These are phyloP conservation scores for Pseudomyrmex dendroicus DNA, from an alignment of 1,140 invertebrate genomes.

Conservation along the genomic window DNA sequence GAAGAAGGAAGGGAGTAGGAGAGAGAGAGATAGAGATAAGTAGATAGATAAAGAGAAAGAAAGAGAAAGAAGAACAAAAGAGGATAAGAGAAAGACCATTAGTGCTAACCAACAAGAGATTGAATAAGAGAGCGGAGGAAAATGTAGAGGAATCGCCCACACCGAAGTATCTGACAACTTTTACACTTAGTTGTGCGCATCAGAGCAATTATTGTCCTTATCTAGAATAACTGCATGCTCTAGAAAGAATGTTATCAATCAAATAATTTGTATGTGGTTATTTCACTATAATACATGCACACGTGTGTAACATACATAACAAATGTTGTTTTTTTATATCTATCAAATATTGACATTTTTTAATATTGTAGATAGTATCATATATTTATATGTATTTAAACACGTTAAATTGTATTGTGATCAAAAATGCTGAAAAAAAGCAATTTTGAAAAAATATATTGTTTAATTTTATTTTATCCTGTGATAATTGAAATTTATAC, in stretches of 20 bases:
- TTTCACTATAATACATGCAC: not conserved
- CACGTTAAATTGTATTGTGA: too few relatives aligned
- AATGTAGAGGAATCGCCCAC: slow-evolving; percentile 26
- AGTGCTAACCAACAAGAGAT: slow-evolving; percentile 50
- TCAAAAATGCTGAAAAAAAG: too few relatives aligned
- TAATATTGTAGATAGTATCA: too few relatives aligned
- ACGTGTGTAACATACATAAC: too few relatives aligned
- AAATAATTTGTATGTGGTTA: not conserved
- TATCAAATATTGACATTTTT: too few relatives aligned
- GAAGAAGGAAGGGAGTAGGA: not conserved
- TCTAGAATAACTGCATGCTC: not conserved
- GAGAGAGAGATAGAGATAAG: too few relatives aligned
- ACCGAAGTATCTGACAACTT: slow-evolving; percentile 34
- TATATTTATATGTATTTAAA: too few relatives aligned
- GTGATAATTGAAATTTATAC: too few relatives aligned
- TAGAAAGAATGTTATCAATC: not conserved
- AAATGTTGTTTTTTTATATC: too few relatives aligned
- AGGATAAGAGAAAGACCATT: slow-evolving; percentile 4
- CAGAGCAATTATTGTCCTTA: slow-evolving; percentile 28
- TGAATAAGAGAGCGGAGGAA: slow-evolving; percentile 44
- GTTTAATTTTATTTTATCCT: too few relatives aligned
- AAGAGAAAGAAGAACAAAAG: too few relatives aligned
- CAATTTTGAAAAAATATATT: too few relatives aligned
- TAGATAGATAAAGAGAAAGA: not conserved
- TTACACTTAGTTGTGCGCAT: slow-evolving; percentile 31